A percentile compares a stretch with the other conserved stretches of the same genome.
These are phyloP conservation scores for Temnothorax longispinosus DNA, from an alignment of 1,140 invertebrate genomes.

Conservation along the genomic window DNA sequence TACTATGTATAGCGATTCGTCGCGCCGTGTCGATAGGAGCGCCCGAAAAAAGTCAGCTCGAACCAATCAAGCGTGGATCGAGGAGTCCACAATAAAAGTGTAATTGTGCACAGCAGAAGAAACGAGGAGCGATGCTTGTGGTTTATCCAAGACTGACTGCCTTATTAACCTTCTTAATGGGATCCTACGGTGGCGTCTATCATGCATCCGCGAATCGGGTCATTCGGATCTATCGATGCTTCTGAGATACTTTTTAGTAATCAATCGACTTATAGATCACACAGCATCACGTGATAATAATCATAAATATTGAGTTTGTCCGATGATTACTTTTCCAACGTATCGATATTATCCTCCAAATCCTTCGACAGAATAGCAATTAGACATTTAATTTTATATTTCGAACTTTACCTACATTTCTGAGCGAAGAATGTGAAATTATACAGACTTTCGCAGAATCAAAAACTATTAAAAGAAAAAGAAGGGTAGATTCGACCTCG, in stretches of 20 bases:
- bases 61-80: conserved; percentile 39
- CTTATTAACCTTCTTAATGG: conserved; percentile 35
- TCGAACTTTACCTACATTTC: not conserved
- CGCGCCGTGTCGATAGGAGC: not conserved
- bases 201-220: conserved; percentile 53
- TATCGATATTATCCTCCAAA: not conserved
- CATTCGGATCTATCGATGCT: conserved; percentile 11
- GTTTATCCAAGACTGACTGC: conserved; percentile 20
- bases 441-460: conserved; percentile 8
- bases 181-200: conserved; percentile 45
- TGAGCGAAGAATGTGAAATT: conserved; percentile 2
- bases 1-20: not conserved
- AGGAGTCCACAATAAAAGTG: conserved; percentile 23
- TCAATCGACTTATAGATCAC: not conserved
- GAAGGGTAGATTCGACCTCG: not conserved
- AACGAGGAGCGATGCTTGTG: conserved; percentile 29
- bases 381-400: not conserved
- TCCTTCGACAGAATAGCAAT: not conserved
- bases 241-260: not conserved
- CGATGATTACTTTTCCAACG: not conserved
- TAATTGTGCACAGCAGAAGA: conserved; percentile 48
- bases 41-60: conserved; percentile 17
- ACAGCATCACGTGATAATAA: not conserved
- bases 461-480: conserved; percentile 12
- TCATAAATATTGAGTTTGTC: not conserved